These are phyloP conservation scores for Melierax canorus DNA, from an alignment of 2,113 vertebrate species.

Conservation along the genomic window DNA sequence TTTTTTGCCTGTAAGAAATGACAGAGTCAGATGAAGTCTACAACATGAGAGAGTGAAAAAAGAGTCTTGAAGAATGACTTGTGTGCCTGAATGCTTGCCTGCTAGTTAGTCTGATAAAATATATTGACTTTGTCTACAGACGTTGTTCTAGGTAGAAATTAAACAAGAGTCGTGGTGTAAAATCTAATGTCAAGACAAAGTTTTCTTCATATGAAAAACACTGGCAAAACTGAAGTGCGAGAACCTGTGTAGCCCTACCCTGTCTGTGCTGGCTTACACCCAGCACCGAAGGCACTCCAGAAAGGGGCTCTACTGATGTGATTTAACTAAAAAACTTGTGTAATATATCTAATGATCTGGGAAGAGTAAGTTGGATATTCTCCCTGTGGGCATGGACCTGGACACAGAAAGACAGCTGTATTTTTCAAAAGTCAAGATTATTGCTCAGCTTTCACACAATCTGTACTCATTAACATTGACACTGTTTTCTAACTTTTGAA, in stretches of 20 bases:
- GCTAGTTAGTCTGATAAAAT: background rate
- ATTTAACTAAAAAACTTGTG: slow-evolving; percentile 27
- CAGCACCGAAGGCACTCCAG: background rate
- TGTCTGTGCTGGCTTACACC: background rate
- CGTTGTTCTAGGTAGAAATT: background rate
- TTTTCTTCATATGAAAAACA: background rate
- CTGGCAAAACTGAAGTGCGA: background rate
- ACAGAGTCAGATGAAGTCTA: background rate
- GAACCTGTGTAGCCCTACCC: background rate
- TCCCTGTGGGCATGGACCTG: background rate
- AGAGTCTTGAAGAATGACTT: background rate
- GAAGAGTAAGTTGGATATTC: background rate
- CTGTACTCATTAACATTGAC: background rate
- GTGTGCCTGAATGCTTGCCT: background rate
- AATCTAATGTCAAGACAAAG: background rate
- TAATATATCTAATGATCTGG: background rate
- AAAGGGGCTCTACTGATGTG: background rate
- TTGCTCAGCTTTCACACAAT: background rate
- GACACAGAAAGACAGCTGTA: background rate
- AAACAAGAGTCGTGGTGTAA: background rate
- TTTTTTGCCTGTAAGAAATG: background rate
- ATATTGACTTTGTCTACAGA: background rate
- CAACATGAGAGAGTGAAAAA: background rate
- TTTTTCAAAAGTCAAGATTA: background rate
- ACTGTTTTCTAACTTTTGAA: background rate